phyloP scores from a whole-genome alignment of 2,113 vertebrate genomes.

The Anser cygnoides region DNA sequence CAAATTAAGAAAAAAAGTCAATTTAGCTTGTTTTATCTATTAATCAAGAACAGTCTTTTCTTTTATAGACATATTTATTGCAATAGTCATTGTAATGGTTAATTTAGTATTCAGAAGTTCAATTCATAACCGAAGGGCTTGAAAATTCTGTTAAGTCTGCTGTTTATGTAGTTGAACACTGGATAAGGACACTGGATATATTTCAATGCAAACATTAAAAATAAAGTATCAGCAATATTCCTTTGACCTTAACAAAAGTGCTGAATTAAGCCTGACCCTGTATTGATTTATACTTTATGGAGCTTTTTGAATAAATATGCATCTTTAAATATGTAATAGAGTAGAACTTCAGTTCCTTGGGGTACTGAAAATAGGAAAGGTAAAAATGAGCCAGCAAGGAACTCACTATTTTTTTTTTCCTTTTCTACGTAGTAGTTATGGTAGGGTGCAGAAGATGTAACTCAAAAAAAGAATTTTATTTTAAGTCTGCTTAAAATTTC shows the following conservation, averaged over 20 bases:
- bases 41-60: constrained; percentile 64
- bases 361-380: neutral
- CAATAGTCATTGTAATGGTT: constrained; percentile 21
- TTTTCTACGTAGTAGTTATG: neutral
- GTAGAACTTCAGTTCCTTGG: neutral
- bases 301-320: neutral
- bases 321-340: neutral
- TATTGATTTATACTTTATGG: neutral
- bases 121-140: neutral
- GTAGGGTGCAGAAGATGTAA: rapidly evolving
- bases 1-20: constrained; percentile 49
- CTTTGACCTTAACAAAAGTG: neutral
- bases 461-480: neutral
- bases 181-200: neutral
- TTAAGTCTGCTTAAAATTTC: neutral
- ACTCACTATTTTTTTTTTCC: neutral
- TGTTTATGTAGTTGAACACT: neutral
- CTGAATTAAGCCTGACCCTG: neutral
- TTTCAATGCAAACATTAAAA: neutral
- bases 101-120: constrained; percentile 36
- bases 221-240: neutral
- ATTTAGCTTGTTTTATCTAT: constrained; percentile 54
- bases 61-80: constrained; percentile 48
- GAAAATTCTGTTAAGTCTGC: neutral
- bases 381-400: rapidly evolving